Base-by-base conservation (phyloP, 1,140 invertebrate species). In the Brachionus calyciflorus region DNA sequence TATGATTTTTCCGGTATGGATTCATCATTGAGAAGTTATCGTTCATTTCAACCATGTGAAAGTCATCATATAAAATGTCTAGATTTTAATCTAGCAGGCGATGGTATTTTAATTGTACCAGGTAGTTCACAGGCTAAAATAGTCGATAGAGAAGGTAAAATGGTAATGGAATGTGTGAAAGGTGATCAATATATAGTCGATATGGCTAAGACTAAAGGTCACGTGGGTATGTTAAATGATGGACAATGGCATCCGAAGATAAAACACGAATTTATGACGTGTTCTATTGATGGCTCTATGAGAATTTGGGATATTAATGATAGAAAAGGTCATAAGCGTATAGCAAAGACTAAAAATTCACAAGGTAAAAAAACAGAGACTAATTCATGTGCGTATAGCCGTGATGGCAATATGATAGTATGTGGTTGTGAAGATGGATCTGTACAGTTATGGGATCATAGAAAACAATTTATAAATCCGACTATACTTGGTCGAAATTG, bases 1-100 rank as follows among this genome's bases (percentile, higher is more conserved):
- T 99, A 93, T 93, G 96, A 99, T 85, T 99, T 98, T 88, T 91
- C 93, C 76, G 95, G 95, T 7, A 98, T 99, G 94, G 94, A 98
- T 84, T 88, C 91, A 0, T 89, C 90, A 0, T 88, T 96, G 85
- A 88, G 91, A 65, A 92, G 92, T 78, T 98, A 98, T 82, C 88
- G 96, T n/a, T 92, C 91, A 0, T 84, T 97, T 6, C 89, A 91
- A 79, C 96, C 96, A 0, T 96, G 93, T 84, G 95, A 97, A 83
- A 93, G 87, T 82, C 93, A 99, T 85, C 93, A 93, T 0, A 95
- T 99, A 40, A 91, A 91, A 80, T 89, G 89, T 69, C 81, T 99
- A 0, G 91, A 95, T 77, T 99, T 96, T 83, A 96, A 93, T 0
- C 89, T 89, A 0, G 98, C 93, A 0, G 96, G 96, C 0, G 97